Evolutionary conservation across 1,140 invertebrate species (phyloP), one percentile per base, ranked within the genome.

Genomic region (Leptoteleia sp.): DNA sequence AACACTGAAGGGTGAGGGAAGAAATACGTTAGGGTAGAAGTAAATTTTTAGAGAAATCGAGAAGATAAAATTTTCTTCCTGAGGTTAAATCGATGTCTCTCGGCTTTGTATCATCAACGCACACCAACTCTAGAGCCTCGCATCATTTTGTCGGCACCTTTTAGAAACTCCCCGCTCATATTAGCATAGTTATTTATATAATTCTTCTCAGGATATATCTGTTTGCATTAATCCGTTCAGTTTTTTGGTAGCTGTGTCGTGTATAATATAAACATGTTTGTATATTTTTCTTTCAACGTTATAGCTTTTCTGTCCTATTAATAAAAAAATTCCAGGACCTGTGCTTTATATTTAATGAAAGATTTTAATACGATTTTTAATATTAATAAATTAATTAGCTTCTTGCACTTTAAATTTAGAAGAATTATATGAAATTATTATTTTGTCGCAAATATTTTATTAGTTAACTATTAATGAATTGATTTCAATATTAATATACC

Each of bases 41-140:
- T 67, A 50, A 42, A 67, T 37, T 50, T 62, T 75, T 50, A 45
- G 59, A 65, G 72, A 62, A 75, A 72, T 76, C 71, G 52, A 73
- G 45, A 8, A 77, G 50, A 61, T 48, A 54, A 68, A 61, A 77
- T 82, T 80, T 77, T 76, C 71, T 80, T 70, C 38, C 70, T 47
- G 73, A 61, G 57, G 75, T 75, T 64, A 57, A 80, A 84, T 84
- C 83, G 81, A 84, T 85, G 78, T n/a, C n/a, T 57, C 59, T 61
- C 45, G 35, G 45, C 65, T 75, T 57, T 71, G 50, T 76, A 17
- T 43, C 33, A 19, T 40, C 42, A 29, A 42, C 48, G 11, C 55
- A 50, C 12, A 57, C 57, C 0, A 43, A 62, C 11, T n/a, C 22
- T 37, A 38, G 50, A 62, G n/a, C 15, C 62, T 68, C 25, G 47